Conservation (phyloP, 2,797 vertebrate species). For the Gobio occitaniae region DNA sequence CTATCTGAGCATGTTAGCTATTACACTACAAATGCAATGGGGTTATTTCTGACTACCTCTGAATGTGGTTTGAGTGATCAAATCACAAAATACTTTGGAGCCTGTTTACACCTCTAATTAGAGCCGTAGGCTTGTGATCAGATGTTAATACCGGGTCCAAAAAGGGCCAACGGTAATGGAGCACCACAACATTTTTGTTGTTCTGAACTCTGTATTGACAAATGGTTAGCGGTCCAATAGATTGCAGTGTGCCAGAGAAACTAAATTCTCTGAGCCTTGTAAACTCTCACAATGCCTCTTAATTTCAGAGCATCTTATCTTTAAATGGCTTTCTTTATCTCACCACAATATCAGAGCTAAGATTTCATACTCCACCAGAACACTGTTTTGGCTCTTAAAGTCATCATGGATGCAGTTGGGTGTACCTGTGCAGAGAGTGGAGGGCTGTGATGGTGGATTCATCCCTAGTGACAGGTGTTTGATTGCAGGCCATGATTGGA, state of each 20-base stretch:
- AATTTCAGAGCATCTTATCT: conserved; percentile 28
- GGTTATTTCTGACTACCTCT: neutral
- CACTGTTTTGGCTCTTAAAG: conserved; percentile 66
- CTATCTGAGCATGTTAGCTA: neutral
- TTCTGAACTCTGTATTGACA: neutral
- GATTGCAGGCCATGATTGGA: conserved; percentile 81
- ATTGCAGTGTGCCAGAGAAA: neutral
- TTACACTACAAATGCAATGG: neutral
- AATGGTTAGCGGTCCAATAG: neutral
- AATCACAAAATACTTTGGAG: neutral
- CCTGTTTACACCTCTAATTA: neutral
- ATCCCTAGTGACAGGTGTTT: conserved; percentile 81
- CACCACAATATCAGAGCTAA: conserved; percentile 16
- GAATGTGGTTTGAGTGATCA: neutral
- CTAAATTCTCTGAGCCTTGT: neutral
- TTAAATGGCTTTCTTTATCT: conserved; percentile 22
- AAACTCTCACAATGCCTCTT: neutral
- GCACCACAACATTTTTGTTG: neutral
- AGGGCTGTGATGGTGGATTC: conserved; percentile 77
- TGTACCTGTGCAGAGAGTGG: conserved; percentile 77
- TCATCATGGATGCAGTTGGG: conserved; percentile 74
- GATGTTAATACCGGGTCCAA: neutral
- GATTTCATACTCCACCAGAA: neutral
- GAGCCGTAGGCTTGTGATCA: neutral
- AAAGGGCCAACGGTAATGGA: neutral